Percentiles rank a stretch among this genome's conserved stretches.
These are phyloP conservation scores for Amphiprion percula DNA, from an alignment of 2,113 vertebrate species.

Conservation along the genomic window DNA sequence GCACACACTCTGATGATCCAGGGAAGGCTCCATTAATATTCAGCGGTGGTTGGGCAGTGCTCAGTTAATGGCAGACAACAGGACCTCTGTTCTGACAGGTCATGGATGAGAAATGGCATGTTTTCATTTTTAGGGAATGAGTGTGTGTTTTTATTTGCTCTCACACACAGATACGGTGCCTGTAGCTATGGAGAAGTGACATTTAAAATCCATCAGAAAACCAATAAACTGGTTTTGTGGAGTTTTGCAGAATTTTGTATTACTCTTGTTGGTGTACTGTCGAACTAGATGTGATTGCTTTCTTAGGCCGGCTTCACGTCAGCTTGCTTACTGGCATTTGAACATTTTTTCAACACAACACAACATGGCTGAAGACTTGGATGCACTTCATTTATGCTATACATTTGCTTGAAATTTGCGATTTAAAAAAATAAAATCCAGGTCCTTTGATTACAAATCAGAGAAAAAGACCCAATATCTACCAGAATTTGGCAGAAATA, in stretches of 20 bases:
- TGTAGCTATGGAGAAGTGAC: conserved; percentile 66
- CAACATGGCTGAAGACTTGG: conserved; percentile 23
- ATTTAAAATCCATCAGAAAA: conserved; percentile 76
- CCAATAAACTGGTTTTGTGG: conserved; percentile 67
- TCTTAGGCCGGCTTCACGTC: conserved; percentile 38
- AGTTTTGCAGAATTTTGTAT: conserved; percentile 63
- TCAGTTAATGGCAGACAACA: conserved; percentile 86
- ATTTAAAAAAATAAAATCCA: not conserved
- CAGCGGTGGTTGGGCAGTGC: conserved; percentile 80
- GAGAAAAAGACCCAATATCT: not conserved
- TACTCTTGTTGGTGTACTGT: conserved; percentile 29
- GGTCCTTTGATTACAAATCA: not conserved
- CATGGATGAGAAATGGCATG: conserved; percentile 77
- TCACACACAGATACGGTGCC: conserved; percentile 3
- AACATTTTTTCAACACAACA: conserved; percentile 32
- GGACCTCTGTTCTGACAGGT: conserved; percentile 85
- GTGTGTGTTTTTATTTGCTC: conserved; percentile 3
- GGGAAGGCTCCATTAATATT: conserved; percentile 84
- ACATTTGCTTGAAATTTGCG: not conserved
- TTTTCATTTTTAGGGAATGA: conserved; percentile 56
- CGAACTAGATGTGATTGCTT: conserved; percentile 59
- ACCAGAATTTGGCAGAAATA: not conserved
- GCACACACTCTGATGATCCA: conserved; percentile 75
- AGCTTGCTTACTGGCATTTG: conserved; percentile 40
- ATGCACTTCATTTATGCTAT: not conserved